These are phyloP conservation scores for Polydesmus complanatus DNA, from an alignment of 2,888 invertebrate species.

Conservation along the genomic window DNA sequence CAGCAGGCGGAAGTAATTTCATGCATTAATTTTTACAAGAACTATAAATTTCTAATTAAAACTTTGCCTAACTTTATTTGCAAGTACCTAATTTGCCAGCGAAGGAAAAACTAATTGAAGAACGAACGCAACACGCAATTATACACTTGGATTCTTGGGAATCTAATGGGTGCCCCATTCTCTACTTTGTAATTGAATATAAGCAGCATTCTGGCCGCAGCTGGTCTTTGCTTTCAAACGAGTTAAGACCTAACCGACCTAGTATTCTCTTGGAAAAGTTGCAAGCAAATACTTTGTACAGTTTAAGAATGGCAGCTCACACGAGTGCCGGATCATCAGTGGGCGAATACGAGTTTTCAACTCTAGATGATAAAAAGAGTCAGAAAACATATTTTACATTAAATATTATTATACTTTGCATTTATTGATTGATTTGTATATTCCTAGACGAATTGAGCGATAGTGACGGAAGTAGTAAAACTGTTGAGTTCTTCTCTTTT, in stretches of 20 bases:
- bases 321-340: conserved; percentile 12
- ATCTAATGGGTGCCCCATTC: conserved; percentile 10
- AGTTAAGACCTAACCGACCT: neutral
- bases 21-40: neutral
- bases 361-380: neutral
- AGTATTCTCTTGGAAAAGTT: conserved; percentile 6
- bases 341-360: conserved; percentile 11
- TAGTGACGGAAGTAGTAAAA: neutral
- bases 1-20: neutral
- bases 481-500: neutral
- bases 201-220: conserved; percentile 5
- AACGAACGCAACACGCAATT: conserved; percentile 6
- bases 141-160: conserved; percentile 8
- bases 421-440: neutral
- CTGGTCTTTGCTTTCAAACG: conserved; percentile 9
- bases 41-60: neutral
- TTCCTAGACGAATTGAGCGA: neutral
- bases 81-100: conserved; percentile 7
- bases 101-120: conserved; percentile 6
- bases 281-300: conserved; percentile 5
- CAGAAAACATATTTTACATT: neutral
- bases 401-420: neutral
- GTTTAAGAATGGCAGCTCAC: conserved; percentile 9
- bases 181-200: conserved; percentile 13
- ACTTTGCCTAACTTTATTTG: neutral